Base-by-base conservation (phyloP, 2,888 invertebrate genomes). In the Xestia xanthographa region DNA sequence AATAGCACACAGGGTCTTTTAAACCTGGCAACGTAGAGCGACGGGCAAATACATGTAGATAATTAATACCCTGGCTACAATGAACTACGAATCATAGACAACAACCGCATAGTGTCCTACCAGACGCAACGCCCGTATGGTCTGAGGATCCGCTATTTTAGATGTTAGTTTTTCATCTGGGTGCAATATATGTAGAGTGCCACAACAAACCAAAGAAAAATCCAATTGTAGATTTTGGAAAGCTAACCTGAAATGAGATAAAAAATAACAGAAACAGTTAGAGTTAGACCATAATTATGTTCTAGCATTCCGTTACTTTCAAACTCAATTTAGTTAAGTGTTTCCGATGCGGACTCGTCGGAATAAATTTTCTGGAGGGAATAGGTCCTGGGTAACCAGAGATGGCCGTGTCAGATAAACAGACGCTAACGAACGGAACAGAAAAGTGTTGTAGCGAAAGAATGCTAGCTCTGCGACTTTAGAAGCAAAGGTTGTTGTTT, bases 241-340 rank as follows among this genome's bases (percentile, higher is more conserved):
- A 68, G 29, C 11, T 2, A 14, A 26, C 6, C 14, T 6, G 14
- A 26, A 5, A 6, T 14, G 5, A 56, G 6, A 14, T 26, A 17
- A 56, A 58, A 58, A 5, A 26, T 56, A 56, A 43, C 17, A 58
- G 26, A 56, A 29, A 17, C 17, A 67, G 66, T 80, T 79, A 60
- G 34, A 34, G n/a, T n/a, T n/a, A n/a, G n/a, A n/a, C n/a, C n/a
- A n/a, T 34, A 34, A 1, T 3, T 76, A 29, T 84, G 75, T 80
- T 70, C 72, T 72, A 26, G 34, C 22, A 41, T 29, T 62, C 29
- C 69, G 14, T 78, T 72, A 71, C 66, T 65, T 78, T 72, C 45
- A 53, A 80, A 83, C 78, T 56, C 75, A 82, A 86, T 88, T 85
- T 76, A 34, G 63, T 50, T 77, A 83, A 77, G 85, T 82, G 81